These are phyloP conservation scores for Diplodus sargus DNA, from an alignment of 2,797 vertebrate species.

Conservation along the genomic window DNA sequence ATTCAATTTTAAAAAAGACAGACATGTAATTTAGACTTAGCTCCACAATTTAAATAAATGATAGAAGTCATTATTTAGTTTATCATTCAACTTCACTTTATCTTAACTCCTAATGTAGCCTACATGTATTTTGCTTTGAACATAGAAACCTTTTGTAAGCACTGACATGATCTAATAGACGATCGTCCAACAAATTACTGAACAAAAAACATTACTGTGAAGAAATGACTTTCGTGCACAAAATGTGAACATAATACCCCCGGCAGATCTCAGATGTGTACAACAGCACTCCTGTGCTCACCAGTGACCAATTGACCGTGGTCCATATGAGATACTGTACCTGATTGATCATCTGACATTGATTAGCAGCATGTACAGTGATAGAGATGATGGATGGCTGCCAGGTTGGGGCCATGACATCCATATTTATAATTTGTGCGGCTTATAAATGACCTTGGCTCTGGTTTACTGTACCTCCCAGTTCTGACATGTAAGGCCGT, in stretches of 20 bases:
- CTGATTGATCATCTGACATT: conserved; percentile 58
- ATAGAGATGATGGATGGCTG: conserved; percentile 54
- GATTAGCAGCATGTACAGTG: conserved; percentile 61
- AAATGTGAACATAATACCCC: not conserved
- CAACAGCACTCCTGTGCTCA: conserved; percentile 3
- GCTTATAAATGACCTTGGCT: conserved; percentile 67
- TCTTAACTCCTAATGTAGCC: too few species aligned
- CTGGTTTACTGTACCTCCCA: conserved; percentile 41
- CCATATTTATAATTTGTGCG: conserved; percentile 73
- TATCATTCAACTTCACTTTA: too few species aligned
- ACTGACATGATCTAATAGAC: too few species aligned
- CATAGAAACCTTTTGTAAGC: too few species aligned
- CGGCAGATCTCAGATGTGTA: not conserved
- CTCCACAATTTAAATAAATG: too few species aligned
- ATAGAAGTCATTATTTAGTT: too few species aligned
- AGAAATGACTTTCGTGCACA: not conserved
- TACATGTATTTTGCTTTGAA: too few species aligned
- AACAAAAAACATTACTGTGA: too few species aligned
- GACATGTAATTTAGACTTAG: too few species aligned
- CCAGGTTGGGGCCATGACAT: conserved; percentile 51
- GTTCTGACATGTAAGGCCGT: conserved; percentile 51
- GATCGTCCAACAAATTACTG: not conserved
- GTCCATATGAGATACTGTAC: conserved; percentile 34
- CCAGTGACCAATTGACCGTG: conserved; percentile 3
- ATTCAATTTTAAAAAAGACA: too few species aligned